Evolutionary conservation across 2,888 invertebrate species (phyloP).

Genomic region (Scotopteryx bipunctaria): DNA sequence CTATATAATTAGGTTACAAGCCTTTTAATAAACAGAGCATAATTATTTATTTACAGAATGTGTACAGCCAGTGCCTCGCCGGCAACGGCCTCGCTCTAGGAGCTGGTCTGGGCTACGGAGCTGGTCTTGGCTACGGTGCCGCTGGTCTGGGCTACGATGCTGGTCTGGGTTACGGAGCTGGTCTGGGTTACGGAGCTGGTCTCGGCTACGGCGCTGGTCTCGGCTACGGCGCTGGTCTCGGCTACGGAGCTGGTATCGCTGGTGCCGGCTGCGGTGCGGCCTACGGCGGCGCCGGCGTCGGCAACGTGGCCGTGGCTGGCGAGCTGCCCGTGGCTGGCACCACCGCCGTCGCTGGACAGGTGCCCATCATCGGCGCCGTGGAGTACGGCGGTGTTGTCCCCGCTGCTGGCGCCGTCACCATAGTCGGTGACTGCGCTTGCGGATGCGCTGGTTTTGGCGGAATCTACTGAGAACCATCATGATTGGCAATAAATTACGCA

Average conservation of each 20-base stretch:
- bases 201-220: slow-evolving; percentile 5
- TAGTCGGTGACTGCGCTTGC: slow-evolving; percentile 32
- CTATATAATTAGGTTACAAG: too few species aligned
- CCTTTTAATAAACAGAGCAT: too few species aligned
- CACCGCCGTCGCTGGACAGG: slow-evolving; percentile 44
- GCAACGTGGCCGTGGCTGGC: slow-evolving; percentile 34
- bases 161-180: neutral
- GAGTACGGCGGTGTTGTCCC: slow-evolving; percentile 46
- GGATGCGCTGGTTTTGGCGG: neutral
- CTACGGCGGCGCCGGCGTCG: slow-evolving; percentile 41
- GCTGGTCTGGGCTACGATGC: slow-evolving; percentile 12
- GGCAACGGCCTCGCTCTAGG: too few species aligned
- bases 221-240: slow-evolving; percentile 32
- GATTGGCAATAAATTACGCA: too few species aligned
- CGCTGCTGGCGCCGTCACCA: slow-evolving; percentile 46
- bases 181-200: slow-evolving; percentile 12
- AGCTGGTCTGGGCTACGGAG: slow-evolving; percentile 10
- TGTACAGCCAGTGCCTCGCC: slow-evolving; percentile 17
- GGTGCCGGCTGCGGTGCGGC: slow-evolving; percentile 38
- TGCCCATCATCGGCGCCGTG: slow-evolving; percentile 49
- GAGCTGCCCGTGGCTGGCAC: slow-evolving; percentile 46
- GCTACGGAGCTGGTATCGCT: slow-evolving; percentile 31
- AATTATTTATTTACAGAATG: slow-evolving; percentile 18
- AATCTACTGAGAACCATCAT: too few species aligned
- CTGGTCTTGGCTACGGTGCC: slow-evolving; percentile 1